phyloP scores from a whole-genome alignment of 2,888 invertebrate genomes.

The Luperina testacea region DNA sequence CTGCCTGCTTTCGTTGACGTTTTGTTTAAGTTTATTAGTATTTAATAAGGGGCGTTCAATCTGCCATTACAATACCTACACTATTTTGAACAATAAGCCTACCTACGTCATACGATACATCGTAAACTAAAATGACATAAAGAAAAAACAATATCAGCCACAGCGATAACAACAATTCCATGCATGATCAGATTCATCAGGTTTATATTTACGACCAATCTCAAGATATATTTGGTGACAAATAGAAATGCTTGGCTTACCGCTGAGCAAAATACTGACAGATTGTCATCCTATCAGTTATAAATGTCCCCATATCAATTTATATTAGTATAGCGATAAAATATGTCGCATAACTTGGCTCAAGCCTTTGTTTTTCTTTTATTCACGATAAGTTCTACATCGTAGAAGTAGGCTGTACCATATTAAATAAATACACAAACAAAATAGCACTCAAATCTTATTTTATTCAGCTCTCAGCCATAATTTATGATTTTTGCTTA shows the following conservation, averaged over 20 bases:
- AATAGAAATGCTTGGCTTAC: conserved; percentile 22
- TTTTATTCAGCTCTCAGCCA: conserved; percentile 46
- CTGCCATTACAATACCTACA: no score
- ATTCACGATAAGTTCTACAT: conserved; percentile 34
- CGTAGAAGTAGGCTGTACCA: conserved; percentile 11
- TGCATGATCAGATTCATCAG: conserved; percentile 18
- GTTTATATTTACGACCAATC: conserved; percentile 25
- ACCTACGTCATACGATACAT: background rate
- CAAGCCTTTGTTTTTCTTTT: conserved; percentile 34
- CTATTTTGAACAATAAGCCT: background rate
- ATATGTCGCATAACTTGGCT: conserved; percentile 28
- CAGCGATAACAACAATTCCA: conserved; percentile 9
- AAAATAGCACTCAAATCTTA: conserved; percentile 47
- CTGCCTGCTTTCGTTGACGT: background rate
- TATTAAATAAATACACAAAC: conserved; percentile 47
- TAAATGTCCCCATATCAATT: conserved; percentile 52
- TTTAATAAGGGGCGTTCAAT: no score
- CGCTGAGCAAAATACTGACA: conserved; percentile 41
- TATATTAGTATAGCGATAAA: conserved; percentile 42
- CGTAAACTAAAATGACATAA: background rate
- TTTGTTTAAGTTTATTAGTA: background rate
- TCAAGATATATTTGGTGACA: conserved; percentile 32
- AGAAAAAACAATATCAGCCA: conserved; percentile 5
- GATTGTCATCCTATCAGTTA: conserved; percentile 48
- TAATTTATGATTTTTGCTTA: conserved; percentile 60